These are phyloP conservation scores for Sylvia atricapilla DNA, from an alignment of 2,113 vertebrate species.

Conservation along the genomic window DNA sequence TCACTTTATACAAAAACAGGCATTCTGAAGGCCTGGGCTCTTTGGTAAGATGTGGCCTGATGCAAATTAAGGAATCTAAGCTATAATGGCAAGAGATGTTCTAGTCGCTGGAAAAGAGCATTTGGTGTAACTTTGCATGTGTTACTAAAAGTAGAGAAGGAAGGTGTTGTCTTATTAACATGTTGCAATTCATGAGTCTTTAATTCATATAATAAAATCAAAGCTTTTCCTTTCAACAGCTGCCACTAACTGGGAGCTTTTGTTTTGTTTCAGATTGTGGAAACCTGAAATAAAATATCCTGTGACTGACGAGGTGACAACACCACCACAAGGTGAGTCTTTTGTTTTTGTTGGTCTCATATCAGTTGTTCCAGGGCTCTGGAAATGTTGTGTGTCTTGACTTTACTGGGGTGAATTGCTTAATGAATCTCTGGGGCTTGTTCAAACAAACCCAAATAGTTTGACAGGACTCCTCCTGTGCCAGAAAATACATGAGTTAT, in stretches of 20 bases:
- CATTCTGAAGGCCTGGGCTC: background rate
- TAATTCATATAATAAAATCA: background rate
- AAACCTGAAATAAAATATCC: conserved; percentile 20
- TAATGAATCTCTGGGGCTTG: background rate
- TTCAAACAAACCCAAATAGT: background rate
- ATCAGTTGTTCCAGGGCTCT: background rate
- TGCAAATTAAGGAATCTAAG: background rate
- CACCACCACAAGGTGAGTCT: conserved; percentile 55
- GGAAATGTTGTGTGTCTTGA: background rate
- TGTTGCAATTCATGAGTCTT: background rate
- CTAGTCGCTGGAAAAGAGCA: background rate
- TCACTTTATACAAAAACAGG: background rate
- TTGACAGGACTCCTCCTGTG: background rate
- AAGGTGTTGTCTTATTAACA: background rate
- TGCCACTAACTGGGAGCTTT: conserved; percentile 7
- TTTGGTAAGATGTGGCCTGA: rapidly evolving
- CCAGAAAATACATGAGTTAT: background rate
- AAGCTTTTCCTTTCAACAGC: background rate
- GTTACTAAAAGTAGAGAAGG: background rate
- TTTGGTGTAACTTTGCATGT: background rate
- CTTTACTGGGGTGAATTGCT: background rate
- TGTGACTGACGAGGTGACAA: conserved; percentile 5
- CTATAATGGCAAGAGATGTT: background rate
- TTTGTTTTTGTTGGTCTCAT: background rate
- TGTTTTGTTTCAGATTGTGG: conserved; percentile 65